Evolutionary conservation across 2,797 vertebrate species (phyloP).

Genomic region (Anas bernieri): DNA sequence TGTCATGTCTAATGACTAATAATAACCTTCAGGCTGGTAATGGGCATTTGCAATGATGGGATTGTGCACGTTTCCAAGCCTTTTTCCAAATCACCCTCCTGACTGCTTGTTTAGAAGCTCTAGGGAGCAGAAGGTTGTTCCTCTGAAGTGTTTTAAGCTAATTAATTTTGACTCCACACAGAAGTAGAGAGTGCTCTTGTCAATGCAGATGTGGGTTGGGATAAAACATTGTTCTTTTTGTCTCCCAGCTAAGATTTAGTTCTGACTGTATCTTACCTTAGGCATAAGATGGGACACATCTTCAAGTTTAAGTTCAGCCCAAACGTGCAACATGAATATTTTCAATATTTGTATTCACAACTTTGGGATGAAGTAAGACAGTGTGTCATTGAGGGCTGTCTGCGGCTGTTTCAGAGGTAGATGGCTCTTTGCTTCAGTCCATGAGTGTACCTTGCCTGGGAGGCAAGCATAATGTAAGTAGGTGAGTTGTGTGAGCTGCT

Average conservation of each 20-base stretch:
- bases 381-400: not conserved
- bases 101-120: not conserved
- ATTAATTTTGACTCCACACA: not conserved
- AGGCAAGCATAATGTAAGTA: not conserved
- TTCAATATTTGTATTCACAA: not conserved
- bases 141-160: not conserved
- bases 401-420: not conserved
- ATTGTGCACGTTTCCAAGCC: not conserved
- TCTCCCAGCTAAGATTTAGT: not conserved
- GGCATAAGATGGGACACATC: not conserved
- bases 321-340: not conserved
- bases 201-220: fast-evolving
- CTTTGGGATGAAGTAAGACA: not conserved
- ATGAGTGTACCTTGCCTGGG: not conserved
- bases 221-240: not conserved
- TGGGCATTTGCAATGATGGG: not conserved
- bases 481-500: not conserved
- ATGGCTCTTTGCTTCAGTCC: not conserved
- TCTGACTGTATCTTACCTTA: not conserved
- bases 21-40: not conserved
- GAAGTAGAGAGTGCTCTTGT: not conserved
- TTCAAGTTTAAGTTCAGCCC: not conserved
- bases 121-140: not conserved
- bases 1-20: not conserved
- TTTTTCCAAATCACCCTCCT: not conserved